Conservation (phyloP, 1,140 invertebrate species). For the Penaeus vannamei region DNA sequence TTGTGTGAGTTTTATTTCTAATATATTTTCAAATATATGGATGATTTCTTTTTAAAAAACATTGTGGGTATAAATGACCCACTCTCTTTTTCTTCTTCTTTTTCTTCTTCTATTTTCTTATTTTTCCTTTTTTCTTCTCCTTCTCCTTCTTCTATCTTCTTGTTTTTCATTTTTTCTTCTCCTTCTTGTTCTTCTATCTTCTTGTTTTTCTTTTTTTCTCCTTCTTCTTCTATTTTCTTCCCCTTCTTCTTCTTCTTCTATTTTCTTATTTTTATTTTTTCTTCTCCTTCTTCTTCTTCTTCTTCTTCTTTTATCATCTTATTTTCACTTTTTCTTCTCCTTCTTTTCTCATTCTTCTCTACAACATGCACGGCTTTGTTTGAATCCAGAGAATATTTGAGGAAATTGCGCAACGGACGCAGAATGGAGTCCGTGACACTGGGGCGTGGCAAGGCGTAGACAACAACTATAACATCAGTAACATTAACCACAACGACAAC, state of each 20-base stretch:
- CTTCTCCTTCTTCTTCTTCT: neutral
- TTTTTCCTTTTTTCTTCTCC: no score
- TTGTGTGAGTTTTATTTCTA: no score
- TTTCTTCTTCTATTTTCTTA: no score
- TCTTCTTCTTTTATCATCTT: neutral
- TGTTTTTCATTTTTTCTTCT: no score
- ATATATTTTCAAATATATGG: no score
- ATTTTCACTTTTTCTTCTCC: neutral
- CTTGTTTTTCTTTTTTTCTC: neutral
- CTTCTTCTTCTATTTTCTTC: neutral
- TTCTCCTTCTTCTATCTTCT: no score
- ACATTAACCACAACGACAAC: neutral
- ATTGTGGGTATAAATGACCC: no score
- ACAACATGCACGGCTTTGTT: neutral
- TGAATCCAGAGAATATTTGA: no score
- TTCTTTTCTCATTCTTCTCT: neutral
- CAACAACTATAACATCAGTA: neutral
- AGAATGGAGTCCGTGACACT: neutral
- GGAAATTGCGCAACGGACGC: no score
- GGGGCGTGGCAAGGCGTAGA: neutral
- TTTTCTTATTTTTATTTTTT: neutral
- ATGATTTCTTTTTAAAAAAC: no score
- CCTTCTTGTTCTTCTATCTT: neutral
- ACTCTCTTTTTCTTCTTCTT: no score
- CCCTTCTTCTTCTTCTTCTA: neutral